Conservation (phyloP, 1,140 invertebrate genomes). For the Philopotamus ludificatus region DNA sequence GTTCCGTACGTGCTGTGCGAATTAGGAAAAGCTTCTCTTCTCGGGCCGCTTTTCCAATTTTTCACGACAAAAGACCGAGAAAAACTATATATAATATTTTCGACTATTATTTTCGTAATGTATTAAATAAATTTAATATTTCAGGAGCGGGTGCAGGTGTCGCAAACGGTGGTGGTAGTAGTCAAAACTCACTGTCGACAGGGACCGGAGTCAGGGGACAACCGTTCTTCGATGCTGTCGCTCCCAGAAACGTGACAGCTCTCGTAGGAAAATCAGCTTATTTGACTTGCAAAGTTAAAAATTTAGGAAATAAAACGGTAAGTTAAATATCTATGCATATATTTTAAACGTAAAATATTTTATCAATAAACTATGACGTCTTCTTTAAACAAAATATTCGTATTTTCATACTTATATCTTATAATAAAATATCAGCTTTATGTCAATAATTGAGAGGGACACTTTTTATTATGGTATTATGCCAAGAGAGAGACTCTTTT, state of each 20-base stretch:
- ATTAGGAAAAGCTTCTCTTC: too few relatives aligned
- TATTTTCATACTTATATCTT: too few relatives aligned
- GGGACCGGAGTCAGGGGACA: constrained; percentile 42
- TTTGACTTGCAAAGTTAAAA: constrained; percentile 76
- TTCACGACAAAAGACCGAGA: neutral
- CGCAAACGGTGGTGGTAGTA: constrained; percentile 29
- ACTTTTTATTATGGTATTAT: too few relatives aligned
- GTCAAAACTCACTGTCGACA: constrained; percentile 33
- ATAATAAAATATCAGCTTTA: too few relatives aligned
- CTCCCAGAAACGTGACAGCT: constrained; percentile 53
- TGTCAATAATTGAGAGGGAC: too few relatives aligned
- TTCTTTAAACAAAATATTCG: neutral
- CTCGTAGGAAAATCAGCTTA: constrained; percentile 69
- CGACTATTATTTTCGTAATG: too few relatives aligned
- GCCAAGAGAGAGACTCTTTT: too few relatives aligned
- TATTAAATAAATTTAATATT: neutral
- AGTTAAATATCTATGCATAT: too few relatives aligned
- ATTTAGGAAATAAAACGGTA: constrained; percentile 84
- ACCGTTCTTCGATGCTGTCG: constrained; percentile 52
- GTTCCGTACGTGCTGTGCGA: neutral
- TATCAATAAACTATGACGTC: neutral
- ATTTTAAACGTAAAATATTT: neutral
- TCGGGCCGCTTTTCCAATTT: too few relatives aligned
- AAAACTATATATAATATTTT: neutral
- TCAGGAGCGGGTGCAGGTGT: constrained; percentile 25